These are phyloP conservation scores for Podocnemis expansa DNA, from an alignment of 2,113 vertebrate species.

Conservation along the genomic window DNA sequence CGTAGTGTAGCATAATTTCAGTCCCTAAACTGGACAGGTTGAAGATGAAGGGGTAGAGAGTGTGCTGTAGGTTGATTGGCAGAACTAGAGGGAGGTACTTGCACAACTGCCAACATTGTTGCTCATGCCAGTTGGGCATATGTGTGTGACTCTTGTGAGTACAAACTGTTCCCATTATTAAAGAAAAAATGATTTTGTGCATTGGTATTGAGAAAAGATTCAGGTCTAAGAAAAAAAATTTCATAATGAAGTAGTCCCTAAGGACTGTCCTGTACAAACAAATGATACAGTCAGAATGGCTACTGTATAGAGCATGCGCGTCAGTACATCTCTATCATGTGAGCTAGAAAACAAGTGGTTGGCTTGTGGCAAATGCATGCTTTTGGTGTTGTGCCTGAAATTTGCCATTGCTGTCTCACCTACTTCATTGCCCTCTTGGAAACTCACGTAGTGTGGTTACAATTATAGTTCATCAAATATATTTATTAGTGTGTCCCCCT, in stretches of 20 bases:
- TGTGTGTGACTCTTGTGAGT: background rate
- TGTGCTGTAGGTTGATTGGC: background rate
- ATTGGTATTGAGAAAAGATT: background rate
- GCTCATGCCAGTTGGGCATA: background rate
- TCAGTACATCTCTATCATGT: background rate
- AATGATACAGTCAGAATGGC: background rate
- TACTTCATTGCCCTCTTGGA: background rate
- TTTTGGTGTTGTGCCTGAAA: background rate
- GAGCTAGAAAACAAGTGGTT: background rate
- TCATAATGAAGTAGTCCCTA: background rate
- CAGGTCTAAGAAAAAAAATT: background rate
- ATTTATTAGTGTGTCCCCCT: background rate
- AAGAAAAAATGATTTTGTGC: background rate
- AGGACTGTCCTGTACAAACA: background rate
- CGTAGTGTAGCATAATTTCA: fast-evolving
- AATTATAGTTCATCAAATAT: background rate
- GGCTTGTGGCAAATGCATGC: background rate
- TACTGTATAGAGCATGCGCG: background rate
- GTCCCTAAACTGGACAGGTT: background rate
- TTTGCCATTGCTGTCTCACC: background rate
- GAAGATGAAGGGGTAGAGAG: background rate
- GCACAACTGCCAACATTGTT: background rate
- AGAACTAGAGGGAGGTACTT: background rate
- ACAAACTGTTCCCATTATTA: background rate
- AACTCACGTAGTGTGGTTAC: background rate